Base-by-base conservation (phyloP, 2,797 vertebrate genomes). In the Myoxocephalus aenaeus region DNA sequence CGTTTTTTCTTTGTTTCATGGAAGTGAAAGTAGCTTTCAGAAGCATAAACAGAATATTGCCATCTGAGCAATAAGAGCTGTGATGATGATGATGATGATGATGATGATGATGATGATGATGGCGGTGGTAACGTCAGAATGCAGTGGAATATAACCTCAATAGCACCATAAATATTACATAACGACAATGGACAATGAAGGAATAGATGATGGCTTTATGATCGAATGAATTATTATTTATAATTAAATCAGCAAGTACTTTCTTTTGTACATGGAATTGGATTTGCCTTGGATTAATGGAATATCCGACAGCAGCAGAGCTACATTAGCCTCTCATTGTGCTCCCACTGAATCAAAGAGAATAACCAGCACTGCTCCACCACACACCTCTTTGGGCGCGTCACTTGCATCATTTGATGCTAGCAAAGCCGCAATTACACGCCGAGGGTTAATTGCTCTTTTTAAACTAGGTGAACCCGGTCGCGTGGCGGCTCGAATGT, bases 371-470 rank as follows among this genome's bases (percentile, higher is more conserved):
- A 42, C 10, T 5, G 18, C 32, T 54, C 51, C n/a, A 32, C 61
- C 65, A 69, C 66, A 73, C 86, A 77, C 70, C 70, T 88, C 70
- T 77, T 4, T 75, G 53, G 70, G 67, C 34, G 27, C 56, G 73
- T 73, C 68, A 66, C 79, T 82, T 79, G 65, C 63, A 67, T 84
- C 64, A 59, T 82, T 83, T 84, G 78, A 84, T 65, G 40, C 38
- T 57, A 34, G 27, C 70, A 75, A 79, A 80, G 66, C 25, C 46
- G 70, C 82, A 82, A 89, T 89, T 87, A 89, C 79, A 77, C 72
- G 57, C 65, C 0, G 5, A 75, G 68, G 81, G 75, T 79, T 87
- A 84, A 92, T 87, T 85, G 72, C 65, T 62, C 75, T 80, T 82
- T 86, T 77, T 53, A 76, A 79, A 77, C 57, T 29, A 13, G 0